A percentile compares a stretch with the other conserved stretches of the same genome.
phyloP scores from a whole-genome alignment of 1,140 invertebrate species.

The Hyles vespertilio region DNA sequence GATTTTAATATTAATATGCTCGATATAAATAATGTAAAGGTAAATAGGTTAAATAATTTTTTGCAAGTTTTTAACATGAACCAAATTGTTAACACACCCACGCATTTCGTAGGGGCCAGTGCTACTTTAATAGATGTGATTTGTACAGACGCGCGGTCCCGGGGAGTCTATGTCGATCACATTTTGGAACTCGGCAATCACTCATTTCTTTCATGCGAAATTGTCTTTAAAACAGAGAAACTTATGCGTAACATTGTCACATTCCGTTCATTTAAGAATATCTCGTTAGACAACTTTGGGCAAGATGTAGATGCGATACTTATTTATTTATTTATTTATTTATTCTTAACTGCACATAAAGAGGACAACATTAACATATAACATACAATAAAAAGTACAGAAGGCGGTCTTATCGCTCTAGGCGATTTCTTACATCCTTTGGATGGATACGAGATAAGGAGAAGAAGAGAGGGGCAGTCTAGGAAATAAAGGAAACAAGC shows the following conservation, averaged over 20 bases:
- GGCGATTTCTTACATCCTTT: too few species aligned
- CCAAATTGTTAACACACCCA: slow-evolving; percentile 7
- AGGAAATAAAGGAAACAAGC: too few species aligned
- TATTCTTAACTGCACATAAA: too few species aligned
- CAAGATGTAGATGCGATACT: slow-evolving; percentile 11
- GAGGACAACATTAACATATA: too few species aligned
- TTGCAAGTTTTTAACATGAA: neutral
- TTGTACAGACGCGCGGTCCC: neutral
- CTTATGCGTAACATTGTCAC: neutral
- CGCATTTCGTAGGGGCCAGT: slow-evolving; percentile 10
- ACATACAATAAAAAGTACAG: too few species aligned
- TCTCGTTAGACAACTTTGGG: slow-evolving; percentile 14
- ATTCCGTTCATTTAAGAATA: slow-evolving; percentile 7
- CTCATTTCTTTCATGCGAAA: slow-evolving; percentile 8
- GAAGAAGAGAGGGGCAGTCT: too few species aligned
- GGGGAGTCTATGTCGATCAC: slow-evolving; percentile 1
- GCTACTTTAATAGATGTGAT: neutral
- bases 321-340: too few species aligned
- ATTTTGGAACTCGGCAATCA: neutral
- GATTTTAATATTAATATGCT: neutral
- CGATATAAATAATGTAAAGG: neutral
- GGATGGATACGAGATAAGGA: too few species aligned
- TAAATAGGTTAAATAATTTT: slow-evolving; percentile 5
- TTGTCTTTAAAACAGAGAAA: slow-evolving; percentile 13
- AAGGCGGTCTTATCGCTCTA: too few species aligned